Evolutionary conservation across 2,113 vertebrate genomes (phyloP).

Genomic region (Psilopsiagon aymara): DNA sequence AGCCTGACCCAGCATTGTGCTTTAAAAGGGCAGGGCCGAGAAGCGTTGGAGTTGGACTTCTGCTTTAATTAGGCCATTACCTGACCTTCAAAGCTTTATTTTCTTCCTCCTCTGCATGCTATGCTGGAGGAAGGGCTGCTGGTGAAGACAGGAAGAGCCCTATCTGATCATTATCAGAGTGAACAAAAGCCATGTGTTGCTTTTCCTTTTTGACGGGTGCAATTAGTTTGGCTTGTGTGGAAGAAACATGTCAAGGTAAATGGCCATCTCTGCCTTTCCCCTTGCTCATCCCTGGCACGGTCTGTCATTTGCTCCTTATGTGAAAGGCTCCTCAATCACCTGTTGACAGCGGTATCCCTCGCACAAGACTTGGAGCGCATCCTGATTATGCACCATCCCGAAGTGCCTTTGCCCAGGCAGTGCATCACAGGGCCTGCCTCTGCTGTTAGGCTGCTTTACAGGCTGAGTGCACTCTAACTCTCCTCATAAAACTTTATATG

Average conservation of each 20-base stretch:
- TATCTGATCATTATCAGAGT: slow-evolving; percentile 20
- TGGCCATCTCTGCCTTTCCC: not conserved
- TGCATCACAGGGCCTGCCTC: not conserved
- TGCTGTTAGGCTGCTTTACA: not conserved
- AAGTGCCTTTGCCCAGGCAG: not conserved
- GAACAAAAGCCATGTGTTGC: slow-evolving; percentile 51
- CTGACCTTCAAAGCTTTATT: slow-evolving; percentile 52
- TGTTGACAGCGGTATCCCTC: slow-evolving; percentile 47
- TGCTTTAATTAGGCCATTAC: slow-evolving; percentile 49
- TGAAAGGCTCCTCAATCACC: slow-evolving; percentile 50
- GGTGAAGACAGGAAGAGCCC: slow-evolving; percentile 49
- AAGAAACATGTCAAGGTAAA: slow-evolving; percentile 51
- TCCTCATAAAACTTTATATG: slow-evolving; percentile 63
- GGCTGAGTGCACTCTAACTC: slow-evolving; percentile 36
- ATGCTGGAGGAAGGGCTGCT: slow-evolving; percentile 32
- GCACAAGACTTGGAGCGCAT: slow-evolving; percentile 17
- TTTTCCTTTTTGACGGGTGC: slow-evolving; percentile 54
- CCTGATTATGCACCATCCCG: not conserved
- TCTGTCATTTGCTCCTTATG: not conserved
- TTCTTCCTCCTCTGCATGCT: slow-evolving; percentile 31
- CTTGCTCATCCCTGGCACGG: not conserved
- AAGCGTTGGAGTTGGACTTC: slow-evolving; percentile 15
- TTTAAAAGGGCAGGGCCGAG: slow-evolving; percentile 1
- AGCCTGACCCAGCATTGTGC: slow-evolving; percentile 12
- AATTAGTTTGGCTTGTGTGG: slow-evolving; percentile 40